Percentiles rank a stretch among this genome's conserved stretches.
Conservation (phyloP, 2,113 vertebrate species). For the Oryctolagus cuniculus region mOryCun1.1 NC_091439.1:44062501-44063000, state of each 20-base stretch:
- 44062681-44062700: background rate
- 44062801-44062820: background rate
- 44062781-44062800: background rate
- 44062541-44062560: fast-evolving
- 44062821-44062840: background rate
- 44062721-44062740: background rate
- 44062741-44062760: background rate
- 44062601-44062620: background rate
- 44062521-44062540: background rate
- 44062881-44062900: no score
- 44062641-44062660: background rate
- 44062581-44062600: background rate
- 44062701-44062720: no score
- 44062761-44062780: background rate
- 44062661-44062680: background rate
- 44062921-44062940: background rate
- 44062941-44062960: no score
- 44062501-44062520: background rate
- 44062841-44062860: background rate
- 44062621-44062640: background rate
- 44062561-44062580: background rate
- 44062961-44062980: background rate
- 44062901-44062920: background rate
- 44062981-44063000: background rate
- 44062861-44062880: background rate